Base-by-base conservation (phyloP, 2,113 vertebrate genomes). In the Dermatemys mawii region DNA sequence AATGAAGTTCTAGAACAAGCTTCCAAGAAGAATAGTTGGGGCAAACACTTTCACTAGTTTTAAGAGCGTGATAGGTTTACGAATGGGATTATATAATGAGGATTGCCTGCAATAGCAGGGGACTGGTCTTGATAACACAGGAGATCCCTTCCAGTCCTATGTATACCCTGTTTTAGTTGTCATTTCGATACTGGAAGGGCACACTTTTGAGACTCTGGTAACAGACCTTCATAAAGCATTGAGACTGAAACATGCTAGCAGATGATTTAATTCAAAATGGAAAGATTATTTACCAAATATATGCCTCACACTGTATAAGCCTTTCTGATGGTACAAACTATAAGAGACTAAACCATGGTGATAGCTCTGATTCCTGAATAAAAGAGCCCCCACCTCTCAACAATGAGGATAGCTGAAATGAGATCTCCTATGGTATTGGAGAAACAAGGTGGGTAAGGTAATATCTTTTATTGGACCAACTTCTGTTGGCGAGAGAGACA, bases 171-270 rank as follows among this genome's bases (percentile, higher is more conserved):
- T 9, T 44, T 8, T 78, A 44, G 70, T 6, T 57, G 7, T 5
- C 0, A 0, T 6, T 54, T 24, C 76, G 41, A 49, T 14, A 10
- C 3, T 60, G 73, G 35, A 73, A 16, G 76, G 4, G n/a, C 11
- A 32, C 8, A 49, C 63, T 3, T 60, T 75, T 5, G 14, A 38
- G 14, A 35, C 49, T 16, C 78, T 81, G 54, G 49, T 83, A 57
- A n/a, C 2, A 89, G 54, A 19, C 67, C 21, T 5, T 50, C 41
- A 67, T 49, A 93, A 12, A 3, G 1, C 21, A 26, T 5, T 6
- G 8, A 79, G 26, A 1, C 73, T 81, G 82, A 89, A 24, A 26
- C 38, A 82, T 53, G 26, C 6, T 79, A 46, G 81, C 9, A 86
- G 54, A 26, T 84, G 82, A 12, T 10, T 67, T 46, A 51, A 24